A percentile compares a stretch with the other conserved stretches of the same genome.
These are phyloP conservation scores for Sycophaga agraensis DNA, from an alignment of 1,140 invertebrate species.

Conservation along the genomic window DNA sequence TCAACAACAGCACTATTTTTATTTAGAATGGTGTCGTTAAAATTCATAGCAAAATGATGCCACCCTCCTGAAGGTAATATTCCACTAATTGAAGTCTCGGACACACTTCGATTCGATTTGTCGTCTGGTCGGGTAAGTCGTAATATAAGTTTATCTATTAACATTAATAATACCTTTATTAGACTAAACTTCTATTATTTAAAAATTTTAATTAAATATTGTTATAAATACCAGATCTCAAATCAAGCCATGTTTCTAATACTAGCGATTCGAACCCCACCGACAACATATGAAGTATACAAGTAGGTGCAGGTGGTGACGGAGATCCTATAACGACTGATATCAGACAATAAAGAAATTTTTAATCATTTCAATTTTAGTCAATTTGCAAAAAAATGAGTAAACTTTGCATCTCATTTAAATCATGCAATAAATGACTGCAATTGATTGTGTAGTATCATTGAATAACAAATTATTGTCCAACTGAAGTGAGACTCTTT, in stretches of 20 bases:
- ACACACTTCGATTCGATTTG: conserved; percentile 59
- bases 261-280: conserved; percentile 61
- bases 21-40: conserved; percentile 61
- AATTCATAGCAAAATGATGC: conserved; percentile 65
- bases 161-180: conserved; percentile 14
- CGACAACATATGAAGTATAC: conserved; percentile 60
- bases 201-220: background rate
- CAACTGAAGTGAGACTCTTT: no score
- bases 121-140: conserved; percentile 62
- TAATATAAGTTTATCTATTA: conserved; percentile 58
- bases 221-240: conserved; percentile 50
- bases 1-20: conserved; percentile 63
- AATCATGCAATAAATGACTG: no score
- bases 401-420: no score
- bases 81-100: conserved; percentile 58
- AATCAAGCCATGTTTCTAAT: conserved; percentile 58
- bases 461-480: no score
- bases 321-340: conserved; percentile 47
- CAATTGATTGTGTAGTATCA: no score
- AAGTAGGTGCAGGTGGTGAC: conserved; percentile 47
- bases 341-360: background rate
- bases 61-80: conserved; percentile 58
- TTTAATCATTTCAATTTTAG: no score
- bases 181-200: no score
- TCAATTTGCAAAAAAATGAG: no score